Evolutionary conservation across 2,888 invertebrate species (phyloP).

Genomic region (Zeuzera pyrina): DNA sequence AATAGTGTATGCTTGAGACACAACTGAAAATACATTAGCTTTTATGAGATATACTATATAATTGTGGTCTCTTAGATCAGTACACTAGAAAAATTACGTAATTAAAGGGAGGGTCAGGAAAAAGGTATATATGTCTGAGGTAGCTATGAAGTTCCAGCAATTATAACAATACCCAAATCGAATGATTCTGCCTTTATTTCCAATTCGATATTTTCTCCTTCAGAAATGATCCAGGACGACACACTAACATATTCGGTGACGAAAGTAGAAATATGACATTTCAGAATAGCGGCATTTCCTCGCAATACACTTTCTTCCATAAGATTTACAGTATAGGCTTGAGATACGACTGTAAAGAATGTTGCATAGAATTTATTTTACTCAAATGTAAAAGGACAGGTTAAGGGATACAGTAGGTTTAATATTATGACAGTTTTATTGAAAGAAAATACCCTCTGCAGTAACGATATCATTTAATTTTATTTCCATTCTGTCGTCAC

Average conservation of each 20-base stretch:
- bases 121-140: too few relatives aligned
- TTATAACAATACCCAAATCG: constrained; percentile 56
- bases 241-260: constrained; percentile 92
- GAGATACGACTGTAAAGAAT: constrained; percentile 85
- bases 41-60: background rate
- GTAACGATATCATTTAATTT: constrained; percentile 36
- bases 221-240: constrained; percentile 89
- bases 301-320: constrained; percentile 93
- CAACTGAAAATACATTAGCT: constrained; percentile 79
- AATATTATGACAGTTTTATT: background rate
- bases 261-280: constrained; percentile 94
- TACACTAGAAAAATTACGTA: background rate
- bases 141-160: too few relatives aligned
- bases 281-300: constrained; percentile 91
- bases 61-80: background rate
- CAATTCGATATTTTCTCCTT: constrained; percentile 64
- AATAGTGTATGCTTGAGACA: constrained; percentile 89
- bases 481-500: constrained; percentile 45
- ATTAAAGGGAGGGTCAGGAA: too few relatives aligned
- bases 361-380: too few relatives aligned
- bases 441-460: constrained; percentile 38
- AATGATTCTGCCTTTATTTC: constrained; percentile 57
- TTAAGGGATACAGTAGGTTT: background rate
- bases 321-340: constrained; percentile 89
- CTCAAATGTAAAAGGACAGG: background rate